These are phyloP conservation scores for Anas platyrhynchos DNA, from an alignment of 2,113 vertebrate genomes.

Conservation along the genomic window DNA sequence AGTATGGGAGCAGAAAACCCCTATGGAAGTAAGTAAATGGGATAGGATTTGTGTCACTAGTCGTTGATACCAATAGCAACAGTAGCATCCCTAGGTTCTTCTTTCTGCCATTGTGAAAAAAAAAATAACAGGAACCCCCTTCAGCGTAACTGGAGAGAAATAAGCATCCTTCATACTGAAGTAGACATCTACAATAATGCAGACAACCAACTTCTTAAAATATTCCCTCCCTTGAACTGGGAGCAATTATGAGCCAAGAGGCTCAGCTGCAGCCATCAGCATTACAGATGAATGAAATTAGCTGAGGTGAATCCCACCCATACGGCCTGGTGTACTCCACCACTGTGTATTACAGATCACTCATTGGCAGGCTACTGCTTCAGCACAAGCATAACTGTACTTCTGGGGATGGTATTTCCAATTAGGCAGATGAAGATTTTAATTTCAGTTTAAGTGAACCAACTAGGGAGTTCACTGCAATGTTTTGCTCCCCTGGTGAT, in stretches of 20 bases:
- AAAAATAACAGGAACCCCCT: neutral
- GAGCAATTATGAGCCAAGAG: neutral
- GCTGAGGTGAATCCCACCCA: neutral
- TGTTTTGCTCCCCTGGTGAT: neutral
- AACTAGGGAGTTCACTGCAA: neutral
- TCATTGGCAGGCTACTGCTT: neutral
- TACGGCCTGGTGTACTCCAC: neutral
- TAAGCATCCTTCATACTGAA: neutral
- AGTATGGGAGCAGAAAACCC: neutral
- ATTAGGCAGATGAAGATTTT: neutral
- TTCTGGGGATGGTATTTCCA: neutral
- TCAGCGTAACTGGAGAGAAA: neutral
- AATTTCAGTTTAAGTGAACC: slow-evolving; percentile 9
- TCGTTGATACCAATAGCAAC: neutral
- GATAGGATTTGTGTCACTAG: neutral
- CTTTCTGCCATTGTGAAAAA: neutral
- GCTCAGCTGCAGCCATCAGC: neutral
- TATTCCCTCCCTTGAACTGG: neutral
- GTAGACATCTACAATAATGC: neutral
- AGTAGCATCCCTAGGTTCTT: neutral
- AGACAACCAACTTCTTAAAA: neutral
- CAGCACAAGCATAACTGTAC: neutral
- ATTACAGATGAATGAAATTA: neutral
- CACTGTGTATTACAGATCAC: neutral
- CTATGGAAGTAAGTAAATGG: neutral